Evolutionary conservation across 2,888 invertebrate genomes (phyloP).

Genomic region (Cephonodes hylas): DNA sequence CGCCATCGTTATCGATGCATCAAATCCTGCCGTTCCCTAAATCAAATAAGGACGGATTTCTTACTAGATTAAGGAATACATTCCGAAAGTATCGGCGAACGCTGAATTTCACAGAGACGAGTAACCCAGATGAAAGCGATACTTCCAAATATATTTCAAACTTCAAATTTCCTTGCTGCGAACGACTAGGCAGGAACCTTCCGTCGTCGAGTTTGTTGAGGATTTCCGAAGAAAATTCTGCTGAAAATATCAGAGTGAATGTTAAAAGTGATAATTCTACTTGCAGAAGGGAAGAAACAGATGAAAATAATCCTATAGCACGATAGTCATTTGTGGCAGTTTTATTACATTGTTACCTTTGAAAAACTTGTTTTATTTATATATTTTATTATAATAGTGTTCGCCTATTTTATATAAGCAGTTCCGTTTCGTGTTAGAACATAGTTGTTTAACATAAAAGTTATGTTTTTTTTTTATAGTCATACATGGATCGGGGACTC

Average conservation of each 20-base stretch:
- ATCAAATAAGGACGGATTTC: conserved; percentile 49
- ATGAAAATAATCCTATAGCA: background rate
- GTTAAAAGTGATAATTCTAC: background rate
- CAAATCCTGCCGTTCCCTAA: conserved; percentile 70
- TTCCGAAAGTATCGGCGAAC: conserved; percentile 46
- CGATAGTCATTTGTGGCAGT: background rate
- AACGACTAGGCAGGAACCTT: conserved; percentile 34
- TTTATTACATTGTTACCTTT: background rate
- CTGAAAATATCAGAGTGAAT: conserved; percentile 26
- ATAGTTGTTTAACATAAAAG: too few relatives aligned
- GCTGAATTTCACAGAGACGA: conserved; percentile 28
- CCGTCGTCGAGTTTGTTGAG: conserved; percentile 43
- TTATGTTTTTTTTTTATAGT: too few relatives aligned
- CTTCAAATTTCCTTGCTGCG: conserved; percentile 59
- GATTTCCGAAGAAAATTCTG: conserved; percentile 52
- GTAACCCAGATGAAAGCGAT: conserved; percentile 35
- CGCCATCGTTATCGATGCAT: conserved; percentile 52
- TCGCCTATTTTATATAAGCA: too few relatives aligned
- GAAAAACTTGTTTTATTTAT: background rate
- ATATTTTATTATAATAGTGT: too few relatives aligned
- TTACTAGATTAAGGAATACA: conserved; percentile 50
- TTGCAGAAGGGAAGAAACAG: conserved; percentile 4
- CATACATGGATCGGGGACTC: too few relatives aligned
- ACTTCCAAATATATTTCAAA: conserved; percentile 44
- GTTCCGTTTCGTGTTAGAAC: too few relatives aligned